Percentiles rank a stretch among this genome's conserved stretches.
These are phyloP conservation scores for Lordiphosa mommai DNA, from an alignment of 1,140 invertebrate species.

Conservation along the genomic window DNA sequence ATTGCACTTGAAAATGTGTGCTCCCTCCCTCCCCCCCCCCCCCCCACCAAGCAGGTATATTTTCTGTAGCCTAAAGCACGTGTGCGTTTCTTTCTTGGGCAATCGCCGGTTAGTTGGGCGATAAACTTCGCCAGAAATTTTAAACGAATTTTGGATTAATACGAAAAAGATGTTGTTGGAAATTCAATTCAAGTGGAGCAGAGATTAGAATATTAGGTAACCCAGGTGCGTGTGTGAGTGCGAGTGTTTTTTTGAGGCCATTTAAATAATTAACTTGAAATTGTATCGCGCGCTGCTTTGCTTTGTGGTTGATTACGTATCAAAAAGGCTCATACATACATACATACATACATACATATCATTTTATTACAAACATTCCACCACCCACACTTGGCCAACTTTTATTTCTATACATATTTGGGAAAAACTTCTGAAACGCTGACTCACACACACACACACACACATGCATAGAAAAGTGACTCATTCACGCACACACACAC, in stretches of 20 bases:
- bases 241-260: conserved; percentile 33
- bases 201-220: not conserved
- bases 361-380: not conserved
- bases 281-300: conserved; percentile 35
- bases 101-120: conserved; percentile 23
- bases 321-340: conserved; percentile 13
- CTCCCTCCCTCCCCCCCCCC: not conserved
- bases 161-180: conserved; percentile 28
- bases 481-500: conserved; percentile 7
- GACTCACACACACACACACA: conserved; percentile 16
- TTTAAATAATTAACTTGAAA: conserved; percentile 62
- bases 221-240: conserved; percentile 9
- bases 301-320: conserved; percentile 42
- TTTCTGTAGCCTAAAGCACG: conserved; percentile 52
- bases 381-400: not conserved
- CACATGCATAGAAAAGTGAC: too few relatives aligned
- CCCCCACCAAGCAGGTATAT: conserved; percentile 4
- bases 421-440: conserved; percentile 32
- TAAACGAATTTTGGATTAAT: conserved; percentile 37
- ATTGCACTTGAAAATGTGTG: conserved; percentile 29
- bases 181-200: conserved; percentile 10
- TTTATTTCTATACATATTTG: conserved; percentile 27
- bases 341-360: not conserved
- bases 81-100: conserved; percentile 41
- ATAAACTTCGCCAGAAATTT: conserved; percentile 18